Percentiles rank a stretch among this genome's conserved stretches.
Evolutionary conservation across 2,113 vertebrate genomes (phyloP).

Genomic region (Marmota monax): DNA sequence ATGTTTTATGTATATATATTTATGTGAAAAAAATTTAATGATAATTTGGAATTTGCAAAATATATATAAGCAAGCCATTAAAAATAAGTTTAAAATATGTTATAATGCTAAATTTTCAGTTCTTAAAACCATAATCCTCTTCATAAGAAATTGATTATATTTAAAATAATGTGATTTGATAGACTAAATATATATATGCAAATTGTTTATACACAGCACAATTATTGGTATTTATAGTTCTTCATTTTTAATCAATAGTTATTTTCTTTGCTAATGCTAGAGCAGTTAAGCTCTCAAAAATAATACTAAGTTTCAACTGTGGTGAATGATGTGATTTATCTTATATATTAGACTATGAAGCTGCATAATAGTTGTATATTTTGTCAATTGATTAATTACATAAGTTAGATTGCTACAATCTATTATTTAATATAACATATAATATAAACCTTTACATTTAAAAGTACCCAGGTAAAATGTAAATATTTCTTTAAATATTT

Average conservation of each 20-base stretch:
- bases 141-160: conserved; percentile 31
- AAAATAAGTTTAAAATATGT: conserved; percentile 59
- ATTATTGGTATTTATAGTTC: conserved; percentile 35
- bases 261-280: conserved; percentile 64
- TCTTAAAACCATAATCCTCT: conserved; percentile 45
- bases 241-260: conserved; percentile 66
- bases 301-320: conserved; percentile 38
- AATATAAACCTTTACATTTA: not conserved
- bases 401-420: conserved; percentile 5
- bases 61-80: conserved; percentile 58
- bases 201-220: conserved; percentile 10
- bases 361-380: not conserved
- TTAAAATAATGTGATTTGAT: conserved; percentile 58
- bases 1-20: conserved; percentile 36
- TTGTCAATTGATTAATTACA: conserved; percentile 24
- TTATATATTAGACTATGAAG: not conserved
- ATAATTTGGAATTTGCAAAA: conserved; percentile 54
- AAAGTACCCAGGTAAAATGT: conserved; percentile 8
- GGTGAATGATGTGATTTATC: conserved; percentile 33
- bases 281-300: conserved; percentile 56
- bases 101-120: conserved; percentile 49
- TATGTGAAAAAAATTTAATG: conserved; percentile 42
- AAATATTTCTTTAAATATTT: conserved; percentile 58
- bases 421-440: conserved; percentile 4
- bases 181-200: conserved; percentile 22